Base-by-base conservation (phyloP, 2,888 invertebrate genomes). In the Polietes domitor region DNA sequence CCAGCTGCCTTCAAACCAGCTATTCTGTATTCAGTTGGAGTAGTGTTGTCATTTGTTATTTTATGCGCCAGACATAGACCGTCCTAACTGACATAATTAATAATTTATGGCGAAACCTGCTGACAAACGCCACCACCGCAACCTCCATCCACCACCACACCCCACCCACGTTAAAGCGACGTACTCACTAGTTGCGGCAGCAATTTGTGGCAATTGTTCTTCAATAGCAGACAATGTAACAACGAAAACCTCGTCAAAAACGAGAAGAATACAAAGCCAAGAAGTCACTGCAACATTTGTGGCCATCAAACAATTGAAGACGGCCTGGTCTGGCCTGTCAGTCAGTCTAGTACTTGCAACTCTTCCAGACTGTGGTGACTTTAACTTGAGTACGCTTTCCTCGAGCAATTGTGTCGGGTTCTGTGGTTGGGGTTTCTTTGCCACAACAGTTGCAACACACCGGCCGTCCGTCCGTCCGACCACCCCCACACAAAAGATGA, bases 31-130 rank as follows among this genome's bases (percentile, higher is more conserved):
- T n/a, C n/a, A n/a, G n/a, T n/a, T n/a, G n/a, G n/a, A n/a, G n/a
- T n/a, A n/a, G n/a, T n/a, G n/a, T n/a, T n/a, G n/a, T n/a, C n/a
- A n/a, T 9, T 58, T 19, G 21, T 55, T 55, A 24, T 55, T 24
- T 55, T 6, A 24, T 4, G 12, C 55, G 21, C 21, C 55, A 55
- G 55, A 55, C 55, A 55, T 26, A 12, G 24, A 26, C 4, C 15
- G 26, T 47, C n/a, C 47, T 58, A 43, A 41, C 68, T 43, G 68
- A 68, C 68, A 68, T 68, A 68, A 68, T 68, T 68, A 68, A 68
- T 68, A 43, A 68, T 68, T 68, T 68, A 68, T 68, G 68, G 41
- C 68, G 41, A 43, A 68, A 68, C 68, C 68, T 68, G 68, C 68
- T 68, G 68, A 41, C 43, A 43, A 26, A n/a, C 63, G 37, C 63